Conservation (phyloP, 2,113 vertebrate genomes). For the Polypterus bichir region DNA sequence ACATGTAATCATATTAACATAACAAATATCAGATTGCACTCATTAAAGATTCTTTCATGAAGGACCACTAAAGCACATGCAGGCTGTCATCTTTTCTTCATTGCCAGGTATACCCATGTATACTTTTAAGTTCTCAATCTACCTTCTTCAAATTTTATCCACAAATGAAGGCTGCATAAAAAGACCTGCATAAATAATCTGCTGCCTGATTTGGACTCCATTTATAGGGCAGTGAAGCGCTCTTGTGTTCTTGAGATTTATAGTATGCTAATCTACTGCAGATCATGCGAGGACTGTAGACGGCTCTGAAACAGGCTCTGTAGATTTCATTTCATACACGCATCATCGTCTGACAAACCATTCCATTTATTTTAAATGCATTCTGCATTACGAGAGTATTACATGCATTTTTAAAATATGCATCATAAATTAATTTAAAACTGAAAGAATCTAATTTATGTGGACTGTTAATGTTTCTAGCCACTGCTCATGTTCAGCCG, state of each 20-base stretch:
- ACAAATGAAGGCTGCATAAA: too few species aligned
- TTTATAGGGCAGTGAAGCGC: constrained; percentile 4
- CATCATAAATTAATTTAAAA: not conserved
- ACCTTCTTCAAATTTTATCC: too few species aligned
- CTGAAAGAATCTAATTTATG: not conserved
- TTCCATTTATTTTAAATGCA: not conserved
- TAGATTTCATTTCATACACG: not conserved
- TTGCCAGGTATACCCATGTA: too few species aligned
- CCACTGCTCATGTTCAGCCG: too few species aligned
- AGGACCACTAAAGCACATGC: too few species aligned
- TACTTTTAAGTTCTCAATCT: too few species aligned
- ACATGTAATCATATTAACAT: too few species aligned
- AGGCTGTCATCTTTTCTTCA: too few species aligned
- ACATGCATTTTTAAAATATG: not conserved
- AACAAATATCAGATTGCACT: too few species aligned
- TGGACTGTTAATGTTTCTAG: not conserved
- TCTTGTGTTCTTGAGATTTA: constrained; percentile 3
- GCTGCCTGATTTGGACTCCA: not conserved
- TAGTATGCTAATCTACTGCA: constrained; percentile 3
- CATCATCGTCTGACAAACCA: not conserved
- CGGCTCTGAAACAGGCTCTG: not conserved
- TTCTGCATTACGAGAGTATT: not conserved
- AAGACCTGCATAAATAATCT: not conserved
- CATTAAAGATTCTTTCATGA: too few species aligned
- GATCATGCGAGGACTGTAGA: not conserved